Evolutionary conservation across 2,888 invertebrate genomes (phyloP), one percentile per base, ranked within the genome.

Genomic region (Agriopis aurantiaria): DNA sequence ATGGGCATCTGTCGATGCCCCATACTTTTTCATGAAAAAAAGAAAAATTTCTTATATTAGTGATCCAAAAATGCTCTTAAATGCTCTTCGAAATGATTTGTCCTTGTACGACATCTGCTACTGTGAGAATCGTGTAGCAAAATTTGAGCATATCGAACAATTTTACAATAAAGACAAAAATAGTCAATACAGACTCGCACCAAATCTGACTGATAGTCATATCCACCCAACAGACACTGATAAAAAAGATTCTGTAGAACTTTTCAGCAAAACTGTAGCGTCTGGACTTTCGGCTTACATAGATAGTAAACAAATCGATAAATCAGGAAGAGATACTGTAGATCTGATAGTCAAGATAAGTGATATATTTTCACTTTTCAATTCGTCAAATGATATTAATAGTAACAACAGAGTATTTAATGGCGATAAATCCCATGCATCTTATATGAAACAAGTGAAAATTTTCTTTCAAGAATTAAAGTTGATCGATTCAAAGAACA

Each of bases 201-300:
- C 69, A 46, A 65, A 69, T 46, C 45, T 69, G 51, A 65, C 69
- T 12, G 17, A 46, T n/a, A 53, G 40, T n/a, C 65, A 69, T 53
- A 17, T 69, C 5, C 56, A 45, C 10, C 55, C 65, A 23, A 14
- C 51, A 53, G 51, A 33, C 45, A 12, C 52, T n/a, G 58, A 63
- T 41, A 46, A 58, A 7, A 52, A 57, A 0, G 10, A 12, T 14
- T 57, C 52, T 45, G n/a, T 17, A 52, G 69, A 69, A 51, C 11
- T 69, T 57, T 51, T 69, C n/a, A 61, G 51, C 17, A 61, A 41
- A 40, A 9, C 12, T 45, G 69, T 69, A 12, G 69, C 69, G 6
- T 49, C 61, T 61, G 69, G 69, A 12, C 33, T 69, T 40, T 61
- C 65, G 17, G 56, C 52, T 45, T 69, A 69, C 52, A 52, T 65